phyloP scores from a whole-genome alignment of 1,140 invertebrate genomes.

The Camponotus pennsylvanicus region DNA sequence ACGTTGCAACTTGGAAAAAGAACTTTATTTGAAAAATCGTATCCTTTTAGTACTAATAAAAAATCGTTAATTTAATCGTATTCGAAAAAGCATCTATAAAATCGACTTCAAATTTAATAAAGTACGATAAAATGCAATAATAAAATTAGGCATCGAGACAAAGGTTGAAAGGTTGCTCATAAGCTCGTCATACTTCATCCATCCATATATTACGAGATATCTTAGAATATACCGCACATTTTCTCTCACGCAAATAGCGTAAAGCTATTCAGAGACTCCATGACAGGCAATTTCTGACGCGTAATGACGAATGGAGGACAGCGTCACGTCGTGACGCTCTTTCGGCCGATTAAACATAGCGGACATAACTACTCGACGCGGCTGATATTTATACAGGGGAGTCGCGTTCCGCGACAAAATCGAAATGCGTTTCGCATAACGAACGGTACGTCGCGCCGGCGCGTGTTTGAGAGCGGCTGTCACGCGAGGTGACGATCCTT shows the following conservation, averaged over 20 bases:
- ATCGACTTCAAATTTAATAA: conserved; percentile 9
- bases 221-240: not conserved
- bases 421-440: conserved; percentile 68
- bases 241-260: not conserved
- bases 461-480: conserved; percentile 58
- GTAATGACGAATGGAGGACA: conserved; percentile 48
- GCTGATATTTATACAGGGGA: conserved; percentile 61
- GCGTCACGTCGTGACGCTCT: conserved; percentile 24
- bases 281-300: conserved; percentile 44
- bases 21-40: not conserved
- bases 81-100: not conserved
- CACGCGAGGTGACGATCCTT: conserved; percentile 63
- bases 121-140: not conserved
- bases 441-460: conserved; percentile 48
- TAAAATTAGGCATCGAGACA: not conserved
- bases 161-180: not conserved
- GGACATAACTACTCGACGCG: conserved; percentile 42
- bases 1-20: not conserved
- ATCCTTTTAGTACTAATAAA: not conserved
- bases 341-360: conserved; percentile 60
- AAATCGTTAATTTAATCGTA: not conserved
- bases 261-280: not conserved
- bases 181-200: not conserved
- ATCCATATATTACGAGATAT: not conserved
- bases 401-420: conserved; percentile 50